Base-by-base conservation (phyloP, 1,140 invertebrate genomes). In the Ephestia elutella region DNA sequence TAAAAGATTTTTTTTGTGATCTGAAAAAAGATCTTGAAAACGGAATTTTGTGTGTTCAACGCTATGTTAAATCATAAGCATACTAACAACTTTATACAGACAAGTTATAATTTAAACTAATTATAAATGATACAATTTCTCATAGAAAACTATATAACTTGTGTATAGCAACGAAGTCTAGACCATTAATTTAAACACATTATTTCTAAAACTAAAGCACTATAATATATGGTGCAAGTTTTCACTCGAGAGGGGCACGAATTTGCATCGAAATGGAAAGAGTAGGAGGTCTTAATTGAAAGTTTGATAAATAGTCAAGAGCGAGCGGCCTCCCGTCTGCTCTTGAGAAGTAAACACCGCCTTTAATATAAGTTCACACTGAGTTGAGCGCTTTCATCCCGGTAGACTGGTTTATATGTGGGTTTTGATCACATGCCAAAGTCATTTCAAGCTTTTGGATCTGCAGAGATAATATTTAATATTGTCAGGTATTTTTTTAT, bases 181-280 rank as follows among this genome's bases (percentile, higher is more conserved):
- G 9, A 32, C 1, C 9, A 1, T 32, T 32, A 44, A 44, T 44
- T 44, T 17, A 15, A 15, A 44, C 38, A 44, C 15, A 15, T 44
- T 15, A 44, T 15, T 44, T n/a, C 15, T 44, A 32, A 17, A 44
- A 44, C 38, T 17, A 44, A n/a, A 13, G 28, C 53, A 58, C 61
- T 63, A 63, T 59, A 57, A 62, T 57, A 56, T 62, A 56, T 53
- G 60, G 54, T 28, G 49, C 49, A 53, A 62, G 56, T 56, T 62
- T 57, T 49, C 60, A 19, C 28, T 53, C 19, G 1, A 3, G 11
- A 32, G 50, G 20, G 44, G 53, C 44, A 38, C 28, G 54, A 63
- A 63, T 63, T 63, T 63, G 62, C 62, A 63, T 63, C 30, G 54
- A 55, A 63, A 63, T 63, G 62, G 62, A 56, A 63, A 63, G 62